Percentiles rank a stretch among this genome's conserved stretches.
phyloP scores from a whole-genome alignment of 2,113 vertebrate species.

The Morone saxatilis region DNA sequence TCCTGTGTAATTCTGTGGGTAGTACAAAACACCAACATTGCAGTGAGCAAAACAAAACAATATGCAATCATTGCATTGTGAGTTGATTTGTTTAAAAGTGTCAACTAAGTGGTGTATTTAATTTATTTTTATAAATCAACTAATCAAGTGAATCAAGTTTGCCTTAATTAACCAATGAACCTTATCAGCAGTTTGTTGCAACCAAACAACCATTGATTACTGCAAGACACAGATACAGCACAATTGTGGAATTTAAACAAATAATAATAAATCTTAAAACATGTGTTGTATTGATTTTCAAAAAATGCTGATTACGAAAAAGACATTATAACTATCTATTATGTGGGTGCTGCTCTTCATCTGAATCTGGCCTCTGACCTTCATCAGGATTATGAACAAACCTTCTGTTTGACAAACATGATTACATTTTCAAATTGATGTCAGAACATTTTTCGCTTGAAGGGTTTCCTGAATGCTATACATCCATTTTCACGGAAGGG shows the following conservation, averaged over 20 bases:
- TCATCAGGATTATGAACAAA: neutral
- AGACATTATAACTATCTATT: neutral
- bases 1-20: neutral
- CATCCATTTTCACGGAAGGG: neutral
- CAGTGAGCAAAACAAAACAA: conserved; percentile 5
- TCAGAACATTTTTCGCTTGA: neutral
- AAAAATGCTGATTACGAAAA: neutral
- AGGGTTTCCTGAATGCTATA: neutral
- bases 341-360: neutral
- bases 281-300: neutral
- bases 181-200: neutral
- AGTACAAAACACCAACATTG: neutral
- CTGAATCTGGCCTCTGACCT: conserved; percentile 3
- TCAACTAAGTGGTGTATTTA: neutral
- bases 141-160: conserved; percentile 24
- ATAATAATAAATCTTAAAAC: neutral
- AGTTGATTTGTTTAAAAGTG: conserved; percentile 1
- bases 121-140: neutral
- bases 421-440: neutral
- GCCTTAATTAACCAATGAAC: neutral
- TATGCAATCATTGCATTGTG: conserved; percentile 5
- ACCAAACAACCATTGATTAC: neutral
- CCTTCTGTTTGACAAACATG: neutral
- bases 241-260: neutral
- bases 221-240: neutral